These are phyloP conservation scores for Synanceia verrucosa DNA, from an alignment of 2,797 vertebrate species.

Conservation along the genomic window DNA sequence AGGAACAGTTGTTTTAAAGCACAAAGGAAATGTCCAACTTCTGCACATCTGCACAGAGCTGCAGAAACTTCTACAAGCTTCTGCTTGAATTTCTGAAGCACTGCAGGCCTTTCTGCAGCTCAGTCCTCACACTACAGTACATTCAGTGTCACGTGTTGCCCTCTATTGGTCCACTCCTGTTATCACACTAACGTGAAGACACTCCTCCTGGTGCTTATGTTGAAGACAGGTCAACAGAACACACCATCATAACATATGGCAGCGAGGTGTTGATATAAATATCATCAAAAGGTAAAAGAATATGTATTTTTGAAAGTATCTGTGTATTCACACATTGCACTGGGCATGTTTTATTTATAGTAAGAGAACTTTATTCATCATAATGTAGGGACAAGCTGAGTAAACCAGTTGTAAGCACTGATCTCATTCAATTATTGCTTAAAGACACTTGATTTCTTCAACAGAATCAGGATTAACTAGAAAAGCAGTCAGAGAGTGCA, in stretches of 20 bases:
- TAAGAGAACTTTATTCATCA: not conserved
- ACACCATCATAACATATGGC: conserved; percentile 6
- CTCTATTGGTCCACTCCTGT: conserved; percentile 53
- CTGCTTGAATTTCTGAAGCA: not conserved
- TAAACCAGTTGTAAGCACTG: not conserved
- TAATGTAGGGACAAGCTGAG: not conserved
- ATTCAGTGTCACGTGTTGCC: conserved; percentile 55
- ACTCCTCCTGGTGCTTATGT: conserved; percentile 32
- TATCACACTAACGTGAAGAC: conserved; percentile 15
- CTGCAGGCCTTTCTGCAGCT: not conserved
- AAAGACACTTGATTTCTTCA: no score
- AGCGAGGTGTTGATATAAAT: not conserved
- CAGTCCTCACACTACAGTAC: not conserved
- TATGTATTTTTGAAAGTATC: not conserved
- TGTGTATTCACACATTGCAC: not conserved
- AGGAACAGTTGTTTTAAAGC: not conserved
- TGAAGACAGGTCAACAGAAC: conserved; percentile 54
- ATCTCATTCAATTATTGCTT: not conserved
- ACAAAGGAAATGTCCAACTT: not conserved
- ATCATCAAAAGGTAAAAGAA: not conserved
- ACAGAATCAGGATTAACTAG: no score
- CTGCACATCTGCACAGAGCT: not conserved
- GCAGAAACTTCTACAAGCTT: not conserved
- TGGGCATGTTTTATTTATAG: not conserved
- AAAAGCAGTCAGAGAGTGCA: no score